Percentiles rank a stretch among this genome's conserved stretches.
phyloP scores from a whole-genome alignment of 2,113 vertebrate species.

The Salvator merianae region DNA sequence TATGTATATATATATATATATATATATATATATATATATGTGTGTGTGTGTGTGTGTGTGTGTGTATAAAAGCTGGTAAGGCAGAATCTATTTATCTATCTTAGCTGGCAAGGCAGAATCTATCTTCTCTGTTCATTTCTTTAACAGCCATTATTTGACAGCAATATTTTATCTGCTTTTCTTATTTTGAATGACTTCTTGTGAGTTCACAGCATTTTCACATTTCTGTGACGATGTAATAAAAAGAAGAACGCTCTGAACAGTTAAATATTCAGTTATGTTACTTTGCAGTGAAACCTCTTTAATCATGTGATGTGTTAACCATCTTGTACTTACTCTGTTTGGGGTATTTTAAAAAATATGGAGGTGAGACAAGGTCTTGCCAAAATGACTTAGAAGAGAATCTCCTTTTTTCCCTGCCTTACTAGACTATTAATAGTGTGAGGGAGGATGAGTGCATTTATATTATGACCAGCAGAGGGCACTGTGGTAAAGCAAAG shows the following conservation, averaged over 20 bases:
- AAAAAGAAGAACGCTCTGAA: neutral
- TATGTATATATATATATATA: no score
- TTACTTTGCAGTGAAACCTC: neutral
- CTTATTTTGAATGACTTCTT: neutral
- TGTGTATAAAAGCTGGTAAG: no score
- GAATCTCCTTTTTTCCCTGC: fast-evolving
- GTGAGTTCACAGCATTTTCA: neutral
- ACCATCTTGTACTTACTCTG: neutral
- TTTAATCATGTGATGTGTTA: neutral
- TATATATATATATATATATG: no score
- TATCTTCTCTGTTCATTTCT: no score
- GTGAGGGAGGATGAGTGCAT: neutral
- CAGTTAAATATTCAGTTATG: neutral
- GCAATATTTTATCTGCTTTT: neutral
- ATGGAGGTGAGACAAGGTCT: neutral
- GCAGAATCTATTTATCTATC: no score
- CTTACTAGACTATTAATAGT: no score
- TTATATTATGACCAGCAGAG: neutral
- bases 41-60: no score
- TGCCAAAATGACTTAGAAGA: neutral
- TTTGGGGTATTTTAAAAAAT: neutral
- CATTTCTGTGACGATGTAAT: neutral
- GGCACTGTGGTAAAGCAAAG: neutral
- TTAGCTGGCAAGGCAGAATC: no score
- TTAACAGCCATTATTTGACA: neutral